Evolutionary conservation across 2,113 vertebrate species (phyloP).

Genomic region (Protobothrops flavoviridis): DNA sequence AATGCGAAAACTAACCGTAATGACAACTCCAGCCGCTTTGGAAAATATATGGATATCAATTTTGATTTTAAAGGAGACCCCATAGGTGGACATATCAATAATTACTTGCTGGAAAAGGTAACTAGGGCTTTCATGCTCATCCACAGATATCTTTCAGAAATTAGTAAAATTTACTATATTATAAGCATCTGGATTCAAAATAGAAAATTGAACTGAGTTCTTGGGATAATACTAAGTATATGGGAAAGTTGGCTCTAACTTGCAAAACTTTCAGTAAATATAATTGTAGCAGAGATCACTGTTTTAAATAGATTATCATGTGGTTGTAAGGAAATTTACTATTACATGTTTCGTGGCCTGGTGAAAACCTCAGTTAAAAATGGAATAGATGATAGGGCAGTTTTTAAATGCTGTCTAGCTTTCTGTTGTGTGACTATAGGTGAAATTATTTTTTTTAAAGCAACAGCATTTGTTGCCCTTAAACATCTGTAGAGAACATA

Average conservation of each 20-base stretch:
- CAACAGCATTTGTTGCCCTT: slow-evolving; percentile 35
- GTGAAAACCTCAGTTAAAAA: slow-evolving; percentile 11
- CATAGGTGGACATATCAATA: slow-evolving; percentile 96
- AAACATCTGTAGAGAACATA: slow-evolving; percentile 52
- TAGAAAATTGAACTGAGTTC: neutral
- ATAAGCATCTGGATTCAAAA: neutral
- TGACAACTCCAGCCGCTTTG: slow-evolving; percentile 98
- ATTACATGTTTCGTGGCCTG: neutral
- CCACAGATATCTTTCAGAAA: neutral
- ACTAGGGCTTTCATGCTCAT: slow-evolving; percentile 4
- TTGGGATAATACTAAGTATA: neutral
- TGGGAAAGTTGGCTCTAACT: neutral
- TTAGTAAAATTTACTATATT: neutral
- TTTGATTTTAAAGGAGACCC: slow-evolving; percentile 99
- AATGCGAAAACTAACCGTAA: slow-evolving; percentile 98
- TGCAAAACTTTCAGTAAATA: neutral
- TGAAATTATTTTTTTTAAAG: neutral
- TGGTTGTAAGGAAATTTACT: neutral
- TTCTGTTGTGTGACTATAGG: slow-evolving; percentile 1
- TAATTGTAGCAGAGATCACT: neutral
- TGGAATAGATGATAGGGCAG: neutral
- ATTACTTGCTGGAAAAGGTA: slow-evolving; percentile 98
- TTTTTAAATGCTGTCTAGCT: neutral
- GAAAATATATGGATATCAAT: slow-evolving; percentile 99
- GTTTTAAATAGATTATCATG: neutral